Base-by-base conservation (phyloP, 2,113 vertebrate genomes). In the Lycocorax pyrrhopterus region DNA sequence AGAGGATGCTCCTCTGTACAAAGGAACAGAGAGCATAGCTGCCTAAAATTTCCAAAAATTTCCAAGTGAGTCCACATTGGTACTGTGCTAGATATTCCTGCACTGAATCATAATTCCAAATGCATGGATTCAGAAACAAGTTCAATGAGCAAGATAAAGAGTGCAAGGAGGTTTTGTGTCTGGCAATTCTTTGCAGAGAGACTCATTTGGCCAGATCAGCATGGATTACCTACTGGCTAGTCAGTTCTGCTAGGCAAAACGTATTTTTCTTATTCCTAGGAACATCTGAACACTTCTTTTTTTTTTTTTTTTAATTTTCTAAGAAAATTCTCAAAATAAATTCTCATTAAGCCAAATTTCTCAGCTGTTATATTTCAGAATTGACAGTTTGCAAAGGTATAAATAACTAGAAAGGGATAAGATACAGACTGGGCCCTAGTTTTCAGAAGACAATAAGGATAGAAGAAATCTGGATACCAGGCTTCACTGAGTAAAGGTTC, bases 141-240 rank as follows among this genome's bases (percentile, higher is more conserved):
- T 68, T 64, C n/a, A 33, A 4, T 0, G 1, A 86, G 30, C 0
- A 0, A 71, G n/a, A 58, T 15, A 44, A 81, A 77, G 39, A 73
- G 9, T 0, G 0, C 1, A 1, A 29, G 32, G 39, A 74, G 16
- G 26, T 46, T 37, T 3, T n/a, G 30, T 18, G 12, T 20, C 87
- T 37, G 35, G 22, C 60, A 64, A 1, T 33, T 52, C 59, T 64
- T 8, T 0, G 37, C n/a, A 79, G 33, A 71, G 21, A 47, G 19
- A 10, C 35, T 56, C 4, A 1, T 76, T 56, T 85, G 62, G 18
- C 37, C n/a, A 9, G 15, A 17, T 35, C 62, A 41, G 30, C 8
- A 3, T 16, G 16, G 15, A 8, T 78, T 81, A 63, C 22, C 52
- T 49, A 49, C n/a, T 0, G 0, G 16, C 19, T 49, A 13, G 22